These are phyloP conservation scores for Metopia argyrocephala DNA, from an alignment of 2,888 invertebrate species.

Conservation along the genomic window DNA sequence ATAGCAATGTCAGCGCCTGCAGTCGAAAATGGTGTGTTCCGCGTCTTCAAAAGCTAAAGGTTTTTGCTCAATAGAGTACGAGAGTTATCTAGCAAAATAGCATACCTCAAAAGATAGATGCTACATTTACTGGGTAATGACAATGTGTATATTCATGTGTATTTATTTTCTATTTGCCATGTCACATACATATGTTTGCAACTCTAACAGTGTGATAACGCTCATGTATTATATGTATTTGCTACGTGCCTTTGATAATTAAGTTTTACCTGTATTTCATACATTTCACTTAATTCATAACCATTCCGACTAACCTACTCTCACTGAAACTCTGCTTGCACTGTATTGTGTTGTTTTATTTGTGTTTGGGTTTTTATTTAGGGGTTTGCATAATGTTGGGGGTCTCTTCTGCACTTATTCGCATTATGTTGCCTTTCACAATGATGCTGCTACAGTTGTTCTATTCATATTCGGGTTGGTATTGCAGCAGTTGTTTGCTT, in stretches of 20 bases:
- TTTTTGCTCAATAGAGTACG: no score
- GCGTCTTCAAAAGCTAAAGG: no score
- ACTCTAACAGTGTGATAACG: conserved; percentile 22
- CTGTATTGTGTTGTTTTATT: neutral
- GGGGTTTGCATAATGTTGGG: neutral
- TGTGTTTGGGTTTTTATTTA: neutral
- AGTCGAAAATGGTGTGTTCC: no score
- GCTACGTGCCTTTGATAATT: conserved; percentile 66
- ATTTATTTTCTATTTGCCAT: neutral
- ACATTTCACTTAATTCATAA: conserved; percentile 69
- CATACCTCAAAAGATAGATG: no score
- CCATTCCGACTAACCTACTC: conserved; percentile 14
- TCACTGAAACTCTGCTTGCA: conserved; percentile 17
- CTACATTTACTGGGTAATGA: no score
- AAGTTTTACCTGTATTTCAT: conserved; percentile 60
- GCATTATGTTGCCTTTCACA: conserved; percentile 61
- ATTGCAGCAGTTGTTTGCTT: conserved; percentile 17
- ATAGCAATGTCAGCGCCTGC: no score
- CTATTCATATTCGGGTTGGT: conserved; percentile 4
- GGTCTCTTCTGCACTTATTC: neutral
- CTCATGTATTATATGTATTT: conserved; percentile 53
- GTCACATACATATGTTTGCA: conserved; percentile 47
- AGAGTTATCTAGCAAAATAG: no score
- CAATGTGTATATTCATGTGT: neutral
- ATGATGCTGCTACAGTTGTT: neutral